phyloP scores from a whole-genome alignment of 2,113 vertebrate species.

The Eolophus roseicapilla region DNA sequence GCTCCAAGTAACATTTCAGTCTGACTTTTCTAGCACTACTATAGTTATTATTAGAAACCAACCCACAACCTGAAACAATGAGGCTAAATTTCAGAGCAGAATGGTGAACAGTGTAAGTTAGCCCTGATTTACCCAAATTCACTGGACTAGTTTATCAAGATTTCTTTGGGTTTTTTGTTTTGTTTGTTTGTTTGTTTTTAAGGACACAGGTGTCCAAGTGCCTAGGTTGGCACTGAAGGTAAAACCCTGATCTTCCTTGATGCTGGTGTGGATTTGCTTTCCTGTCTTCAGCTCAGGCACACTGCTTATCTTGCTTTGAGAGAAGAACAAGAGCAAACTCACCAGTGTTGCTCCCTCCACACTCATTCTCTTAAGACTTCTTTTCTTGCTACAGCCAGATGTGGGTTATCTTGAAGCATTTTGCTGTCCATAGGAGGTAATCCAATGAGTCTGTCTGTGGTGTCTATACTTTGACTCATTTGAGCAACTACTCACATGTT shows the following conservation, averaged over 20 bases:
- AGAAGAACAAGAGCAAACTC: constrained; percentile 53
- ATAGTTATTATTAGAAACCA: not conserved
- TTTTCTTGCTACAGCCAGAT: constrained; percentile 15
- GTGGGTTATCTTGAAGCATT: constrained; percentile 21
- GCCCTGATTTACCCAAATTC: not conserved
- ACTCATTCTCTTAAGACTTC: constrained; percentile 16
- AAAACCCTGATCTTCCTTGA: constrained; percentile 3
- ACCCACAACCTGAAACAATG: not conserved
- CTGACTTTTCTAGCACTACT: not conserved
- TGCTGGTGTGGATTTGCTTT: constrained; percentile 38
- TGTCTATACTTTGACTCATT: constrained; percentile 30
- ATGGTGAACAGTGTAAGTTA: not conserved
- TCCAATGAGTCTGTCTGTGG: not conserved
- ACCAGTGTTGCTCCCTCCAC: not conserved
- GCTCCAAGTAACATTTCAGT: not conserved
- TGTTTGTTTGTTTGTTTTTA: not conserved
- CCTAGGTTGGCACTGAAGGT: not conserved
- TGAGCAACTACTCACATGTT: not conserved
- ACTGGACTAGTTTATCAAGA: not conserved
- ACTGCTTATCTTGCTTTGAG: constrained; percentile 30
- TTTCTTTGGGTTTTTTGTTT: not conserved
- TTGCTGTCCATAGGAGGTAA: not conserved
- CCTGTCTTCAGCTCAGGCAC: constrained; percentile 32
- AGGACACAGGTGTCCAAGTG: constrained; percentile 1
- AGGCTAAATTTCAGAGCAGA: not conserved